phyloP scores from a whole-genome alignment of 2,888 invertebrate species.

The Pseudeuparius sepicola region DNA sequence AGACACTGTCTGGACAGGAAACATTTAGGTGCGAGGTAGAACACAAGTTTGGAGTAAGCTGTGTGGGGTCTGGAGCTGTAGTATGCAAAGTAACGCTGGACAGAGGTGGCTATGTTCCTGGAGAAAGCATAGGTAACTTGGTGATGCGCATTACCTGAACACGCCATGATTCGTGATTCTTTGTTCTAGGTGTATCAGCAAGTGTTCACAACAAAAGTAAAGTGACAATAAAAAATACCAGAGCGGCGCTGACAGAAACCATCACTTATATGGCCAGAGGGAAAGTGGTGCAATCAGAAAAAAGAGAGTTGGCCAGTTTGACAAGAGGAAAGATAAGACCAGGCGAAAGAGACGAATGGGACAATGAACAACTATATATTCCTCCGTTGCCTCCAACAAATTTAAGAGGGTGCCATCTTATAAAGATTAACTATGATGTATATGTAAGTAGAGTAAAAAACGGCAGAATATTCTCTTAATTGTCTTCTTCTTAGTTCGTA shows the following conservation, averaged over 20 bases:
- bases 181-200: slow-evolving; percentile 53
- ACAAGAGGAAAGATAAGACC: slow-evolving; percentile 72
- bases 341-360: slow-evolving; percentile 75
- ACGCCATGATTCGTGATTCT: slow-evolving; percentile 4
- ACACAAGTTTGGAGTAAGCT: slow-evolving; percentile 80
- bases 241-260: slow-evolving; percentile 79
- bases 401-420: slow-evolving; percentile 86
- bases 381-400: slow-evolving; percentile 92
- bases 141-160: slow-evolving; percentile 1
- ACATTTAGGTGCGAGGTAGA: slow-evolving; percentile 86
- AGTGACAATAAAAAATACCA: slow-evolving; percentile 74
- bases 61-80: slow-evolving; percentile 80
- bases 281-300: slow-evolving; percentile 79
- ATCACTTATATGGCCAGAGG: slow-evolving; percentile 82
- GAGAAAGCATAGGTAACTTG: slow-evolving; percentile 71
- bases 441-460: slow-evolving; percentile 65
- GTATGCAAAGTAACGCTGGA: slow-evolving; percentile 78
- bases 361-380: slow-evolving; percentile 80
- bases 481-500: slow-evolving; percentile 59
- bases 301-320: slow-evolving; percentile 71
- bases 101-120: slow-evolving; percentile 90
- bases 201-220: slow-evolving; percentile 76
- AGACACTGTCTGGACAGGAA: slow-evolving; percentile 52
- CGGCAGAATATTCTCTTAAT: too few relatives aligned
- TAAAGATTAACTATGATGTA: slow-evolving; percentile 86